Conservation (phyloP, 2,888 invertebrate genomes). For the Polyploca ridens region DNA sequence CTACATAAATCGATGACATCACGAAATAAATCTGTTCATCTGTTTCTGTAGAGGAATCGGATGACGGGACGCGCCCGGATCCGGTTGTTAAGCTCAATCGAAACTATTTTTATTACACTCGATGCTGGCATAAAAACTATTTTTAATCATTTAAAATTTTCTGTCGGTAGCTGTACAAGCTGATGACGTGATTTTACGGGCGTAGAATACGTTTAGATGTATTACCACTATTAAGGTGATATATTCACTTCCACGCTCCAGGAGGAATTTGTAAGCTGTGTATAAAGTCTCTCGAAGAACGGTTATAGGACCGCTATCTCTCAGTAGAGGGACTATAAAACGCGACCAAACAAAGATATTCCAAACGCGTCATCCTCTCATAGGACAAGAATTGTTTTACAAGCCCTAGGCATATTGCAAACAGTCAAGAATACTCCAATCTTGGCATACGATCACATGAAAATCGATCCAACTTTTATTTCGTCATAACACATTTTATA, state of each 20-base stretch:
- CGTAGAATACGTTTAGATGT: conserved; percentile 3
- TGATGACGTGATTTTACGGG: conserved; percentile 9
- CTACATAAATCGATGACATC: conserved; percentile 73
- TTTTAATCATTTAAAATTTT: conserved; percentile 48
- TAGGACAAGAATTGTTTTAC: background rate
- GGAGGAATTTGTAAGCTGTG: background rate
- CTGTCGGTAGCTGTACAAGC: conserved; percentile 24
- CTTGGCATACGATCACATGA: background rate
- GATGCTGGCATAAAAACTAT: conserved; percentile 62
- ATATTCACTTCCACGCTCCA: conserved; percentile 18
- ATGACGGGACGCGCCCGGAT: conserved; percentile 71
- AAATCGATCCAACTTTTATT: background rate
- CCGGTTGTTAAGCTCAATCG: conserved; percentile 75
- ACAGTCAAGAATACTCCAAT: background rate
- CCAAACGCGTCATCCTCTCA: background rate
- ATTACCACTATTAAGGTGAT: conserved; percentile 23
- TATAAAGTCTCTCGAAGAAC: background rate
- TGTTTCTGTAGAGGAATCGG: conserved; percentile 49
- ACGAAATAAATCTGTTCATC: conserved; percentile 71
- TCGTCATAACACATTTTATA: conserved; percentile 20
- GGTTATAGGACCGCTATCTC: background rate
- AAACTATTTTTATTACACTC: conserved; percentile 77
- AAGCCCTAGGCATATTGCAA: background rate
- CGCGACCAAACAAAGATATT: background rate
- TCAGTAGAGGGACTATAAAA: background rate